phyloP scores from a whole-genome alignment of 2,113 vertebrate species.

The Cyanoderma ruficeps region DNA sequence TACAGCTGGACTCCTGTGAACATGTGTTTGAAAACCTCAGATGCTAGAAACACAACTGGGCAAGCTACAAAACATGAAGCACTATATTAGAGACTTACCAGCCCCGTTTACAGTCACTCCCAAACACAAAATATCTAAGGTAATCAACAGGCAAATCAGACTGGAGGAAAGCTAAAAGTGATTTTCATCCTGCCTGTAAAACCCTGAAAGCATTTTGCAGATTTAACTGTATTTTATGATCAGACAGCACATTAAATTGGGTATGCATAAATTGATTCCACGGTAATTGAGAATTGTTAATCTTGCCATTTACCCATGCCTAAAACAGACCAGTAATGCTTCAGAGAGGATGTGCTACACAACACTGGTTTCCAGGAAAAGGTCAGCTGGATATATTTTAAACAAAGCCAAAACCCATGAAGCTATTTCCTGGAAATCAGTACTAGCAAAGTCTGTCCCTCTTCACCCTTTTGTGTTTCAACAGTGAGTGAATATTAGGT shows the following conservation, averaged over 20 bases:
- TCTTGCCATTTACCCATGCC: not conserved
- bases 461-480: constrained; percentile 1
- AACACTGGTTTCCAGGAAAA: constrained; percentile 41
- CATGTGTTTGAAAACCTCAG: not conserved
- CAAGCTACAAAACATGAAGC: not conserved
- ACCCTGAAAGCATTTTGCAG: not conserved
- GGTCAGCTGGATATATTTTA: not conserved
- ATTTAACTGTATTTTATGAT: not conserved
- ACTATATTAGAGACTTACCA: not conserved
- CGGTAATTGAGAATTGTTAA: not conserved
- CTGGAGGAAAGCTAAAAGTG: not conserved
- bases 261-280: not conserved
- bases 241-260: not conserved
- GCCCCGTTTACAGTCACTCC: not conserved
- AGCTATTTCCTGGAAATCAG: constrained; percentile 19
- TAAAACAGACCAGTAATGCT: not conserved
- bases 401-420: constrained; percentile 5
- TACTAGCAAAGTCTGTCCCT: not conserved
- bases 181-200: not conserved
- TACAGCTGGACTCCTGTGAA: not conserved
- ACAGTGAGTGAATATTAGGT: not conserved
- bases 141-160: not conserved
- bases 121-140: not conserved
- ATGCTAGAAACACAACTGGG: not conserved
- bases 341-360: not conserved